Evolutionary conservation across 2,797 vertebrate species (phyloP).

Genomic region (Crenichthys baileyi): DNA sequence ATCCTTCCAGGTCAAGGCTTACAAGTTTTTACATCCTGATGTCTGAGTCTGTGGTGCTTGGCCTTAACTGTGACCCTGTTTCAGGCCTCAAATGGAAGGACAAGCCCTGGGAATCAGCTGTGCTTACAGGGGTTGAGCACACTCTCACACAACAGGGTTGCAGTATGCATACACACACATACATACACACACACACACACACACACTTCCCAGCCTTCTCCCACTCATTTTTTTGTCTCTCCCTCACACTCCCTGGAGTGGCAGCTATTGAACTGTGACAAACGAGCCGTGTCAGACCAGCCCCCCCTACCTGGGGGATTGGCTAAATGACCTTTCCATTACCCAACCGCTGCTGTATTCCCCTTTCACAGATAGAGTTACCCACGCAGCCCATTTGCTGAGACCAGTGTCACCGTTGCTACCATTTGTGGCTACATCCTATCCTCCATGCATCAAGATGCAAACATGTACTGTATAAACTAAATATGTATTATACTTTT

Average conservation of each 20-base stretch:
- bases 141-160: slow-evolving; percentile 36
- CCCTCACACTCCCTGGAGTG: slow-evolving; percentile 74
- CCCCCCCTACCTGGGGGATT: slow-evolving; percentile 77
- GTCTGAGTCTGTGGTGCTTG: slow-evolving; percentile 43
- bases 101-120: slow-evolving; percentile 76
- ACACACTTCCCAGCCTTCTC: slow-evolving; percentile 37
- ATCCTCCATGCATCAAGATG: slow-evolving; percentile 14
- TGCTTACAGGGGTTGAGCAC: slow-evolving; percentile 50
- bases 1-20: slow-evolving; percentile 43
- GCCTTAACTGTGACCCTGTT: slow-evolving; percentile 64
- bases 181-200: slow-evolving; percentile 33
- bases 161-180: slow-evolving; percentile 27
- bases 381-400: slow-evolving; percentile 67
- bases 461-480: background rate
- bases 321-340: slow-evolving; percentile 84
- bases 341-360: slow-evolving; percentile 78
- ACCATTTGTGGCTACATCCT: slow-evolving; percentile 52
- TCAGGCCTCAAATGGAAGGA: slow-evolving; percentile 74
- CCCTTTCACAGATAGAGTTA: slow-evolving; percentile 76
- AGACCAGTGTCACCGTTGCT: slow-evolving; percentile 62
- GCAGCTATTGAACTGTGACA: slow-evolving; percentile 85
- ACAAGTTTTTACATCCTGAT: slow-evolving; percentile 49
- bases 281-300: slow-evolving; percentile 80
- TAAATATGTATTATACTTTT: slow-evolving; percentile 3
- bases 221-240: slow-evolving; percentile 50